A percentile compares a stretch with the other conserved stretches of the same genome.
Evolutionary conservation across 2,888 invertebrate species (phyloP).

Genomic region (Acleris literana): DNA sequence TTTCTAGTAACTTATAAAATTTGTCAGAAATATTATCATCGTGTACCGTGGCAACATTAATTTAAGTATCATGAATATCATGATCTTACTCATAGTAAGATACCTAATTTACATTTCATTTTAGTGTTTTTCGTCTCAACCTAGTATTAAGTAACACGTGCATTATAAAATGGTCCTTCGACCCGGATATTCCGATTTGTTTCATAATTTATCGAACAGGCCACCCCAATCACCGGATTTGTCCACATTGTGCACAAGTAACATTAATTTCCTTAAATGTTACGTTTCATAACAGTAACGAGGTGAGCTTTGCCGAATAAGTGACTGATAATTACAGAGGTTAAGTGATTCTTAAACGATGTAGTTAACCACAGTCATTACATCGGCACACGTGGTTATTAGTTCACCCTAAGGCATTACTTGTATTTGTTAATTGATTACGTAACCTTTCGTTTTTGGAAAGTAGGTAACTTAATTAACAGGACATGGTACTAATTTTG

Average conservation of each 20-base stretch:
- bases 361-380: conserved; percentile 9
- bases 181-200: conserved; percentile 7
- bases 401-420: not conserved
- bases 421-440: not conserved
- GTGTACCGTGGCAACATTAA: no score
- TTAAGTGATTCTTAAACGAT: conserved; percentile 23
- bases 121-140: no score
- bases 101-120: no score
- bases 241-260: conserved; percentile 11
- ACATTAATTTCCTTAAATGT: not conserved
- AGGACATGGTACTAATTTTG: no score
- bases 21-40: no score
- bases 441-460: no score
- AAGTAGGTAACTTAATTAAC: no score
- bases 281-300: conserved; percentile 19
- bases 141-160: no score
- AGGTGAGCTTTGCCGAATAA: conserved; percentile 6
- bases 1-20: no score
- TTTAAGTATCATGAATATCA: no score
- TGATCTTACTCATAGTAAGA: no score
- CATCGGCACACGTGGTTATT: conserved; percentile 3
- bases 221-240: conserved; percentile 11
- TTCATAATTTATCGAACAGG: not conserved
- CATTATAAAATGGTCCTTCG: not conserved
- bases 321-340: conserved; percentile 23